Conservation (phyloP, 2,888 invertebrate species). For the Trachelus iudaicus region DNA sequence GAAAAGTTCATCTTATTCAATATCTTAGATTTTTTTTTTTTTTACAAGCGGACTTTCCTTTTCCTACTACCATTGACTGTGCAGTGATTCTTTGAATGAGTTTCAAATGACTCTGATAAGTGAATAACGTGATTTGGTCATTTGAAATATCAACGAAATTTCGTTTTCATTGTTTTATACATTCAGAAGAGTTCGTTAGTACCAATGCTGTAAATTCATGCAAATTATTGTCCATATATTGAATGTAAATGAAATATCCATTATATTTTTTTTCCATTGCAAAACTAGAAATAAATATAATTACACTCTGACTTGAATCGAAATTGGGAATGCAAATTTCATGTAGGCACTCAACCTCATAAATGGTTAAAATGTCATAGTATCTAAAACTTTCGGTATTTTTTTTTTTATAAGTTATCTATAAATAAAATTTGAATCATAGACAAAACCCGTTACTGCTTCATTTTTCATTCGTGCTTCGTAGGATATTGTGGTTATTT, state of each 20-base stretch:
- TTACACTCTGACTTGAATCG: not conserved
- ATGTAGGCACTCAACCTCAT: not conserved
- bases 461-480: not conserved
- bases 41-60: not conserved
- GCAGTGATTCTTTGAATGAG: not conserved
- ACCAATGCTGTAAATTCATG: not conserved
- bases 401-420: not conserved
- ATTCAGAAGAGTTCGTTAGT: not conserved
- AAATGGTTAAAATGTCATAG: not conserved
- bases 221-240: not conserved
- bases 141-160: not conserved
- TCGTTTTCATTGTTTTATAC: not conserved
- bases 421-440: not conserved
- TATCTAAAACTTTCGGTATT: not conserved
- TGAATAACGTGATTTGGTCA: not conserved
- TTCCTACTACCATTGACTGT: not conserved
- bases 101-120: not conserved
- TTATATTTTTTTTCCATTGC: not conserved
- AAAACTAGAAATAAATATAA: not conserved
- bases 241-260: not conserved
- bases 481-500: not conserved
- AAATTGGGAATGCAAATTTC: not conserved
- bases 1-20: not conserved
- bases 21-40: not conserved
- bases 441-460: not conserved